phyloP scores from a whole-genome alignment of 2,888 invertebrate species.

The Drosophila kuntzei region DNA sequence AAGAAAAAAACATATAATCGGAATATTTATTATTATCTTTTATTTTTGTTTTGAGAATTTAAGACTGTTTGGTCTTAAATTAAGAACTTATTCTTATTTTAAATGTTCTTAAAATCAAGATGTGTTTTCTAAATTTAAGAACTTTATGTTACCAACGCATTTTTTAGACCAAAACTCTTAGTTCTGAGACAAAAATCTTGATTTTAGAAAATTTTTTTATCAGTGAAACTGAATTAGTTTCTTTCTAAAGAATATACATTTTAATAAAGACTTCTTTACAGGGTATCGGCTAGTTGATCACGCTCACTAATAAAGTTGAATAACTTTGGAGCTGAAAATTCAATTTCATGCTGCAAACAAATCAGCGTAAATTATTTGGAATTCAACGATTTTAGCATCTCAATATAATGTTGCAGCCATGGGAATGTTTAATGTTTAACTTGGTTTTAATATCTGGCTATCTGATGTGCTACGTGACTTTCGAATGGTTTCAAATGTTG shows the following conservation, averaged over 20 bases:
- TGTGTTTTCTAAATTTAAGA: no score
- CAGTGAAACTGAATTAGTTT: no score
- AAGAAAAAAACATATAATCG: no score
- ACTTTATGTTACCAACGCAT: no score
- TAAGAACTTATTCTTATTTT: no score
- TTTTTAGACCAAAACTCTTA: no score
- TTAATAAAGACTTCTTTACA: background rate
- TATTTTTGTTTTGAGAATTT: no score
- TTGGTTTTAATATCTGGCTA: constrained; percentile 50
- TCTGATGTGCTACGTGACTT: constrained; percentile 63
- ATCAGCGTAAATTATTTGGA: constrained; percentile 6
- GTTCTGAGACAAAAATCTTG: no score
- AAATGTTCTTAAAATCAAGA: no score
- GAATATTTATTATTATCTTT: no score
- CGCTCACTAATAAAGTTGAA: constrained; percentile 12
- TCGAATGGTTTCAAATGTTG: constrained; percentile 41
- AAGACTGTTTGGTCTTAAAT: no score
- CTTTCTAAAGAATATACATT: background rate
- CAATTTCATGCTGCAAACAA: constrained; percentile 28
- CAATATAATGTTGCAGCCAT: constrained; percentile 37
- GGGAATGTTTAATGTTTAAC: constrained; percentile 42
- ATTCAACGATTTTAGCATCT: constrained; percentile 9
- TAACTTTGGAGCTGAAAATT: constrained; percentile 13
- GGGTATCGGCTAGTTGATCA: background rate
- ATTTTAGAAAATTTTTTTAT: no score